phyloP scores from a whole-genome alignment of 2,888 invertebrate genomes.

The Heliconius sara region DNA sequence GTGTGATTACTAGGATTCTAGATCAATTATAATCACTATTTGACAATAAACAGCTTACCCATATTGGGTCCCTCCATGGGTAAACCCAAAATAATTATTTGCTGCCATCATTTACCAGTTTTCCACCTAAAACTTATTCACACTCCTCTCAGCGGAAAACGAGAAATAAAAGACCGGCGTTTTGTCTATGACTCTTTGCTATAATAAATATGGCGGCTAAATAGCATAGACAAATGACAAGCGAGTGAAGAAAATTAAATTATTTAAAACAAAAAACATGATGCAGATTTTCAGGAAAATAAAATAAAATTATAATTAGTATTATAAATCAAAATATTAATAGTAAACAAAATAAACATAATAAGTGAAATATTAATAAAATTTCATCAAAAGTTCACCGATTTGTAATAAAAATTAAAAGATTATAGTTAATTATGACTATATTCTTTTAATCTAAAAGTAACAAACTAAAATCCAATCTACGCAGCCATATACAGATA shows the following conservation, averaged over 20 bases:
- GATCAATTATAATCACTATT: conserved; percentile 46
- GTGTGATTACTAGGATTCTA: conserved; percentile 37
- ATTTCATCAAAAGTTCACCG: too few species aligned
- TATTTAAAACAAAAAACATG: neutral
- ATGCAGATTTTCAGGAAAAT: neutral
- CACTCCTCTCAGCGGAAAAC: conserved; percentile 74
- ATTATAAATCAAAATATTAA: neutral
- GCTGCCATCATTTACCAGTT: conserved; percentile 89
- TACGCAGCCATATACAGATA: too few species aligned
- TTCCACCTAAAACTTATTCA: conserved; percentile 76
- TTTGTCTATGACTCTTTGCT: conserved; percentile 63
- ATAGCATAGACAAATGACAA: conserved; percentile 51
- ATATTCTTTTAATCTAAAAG: too few species aligned
- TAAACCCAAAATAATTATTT: conserved; percentile 98
- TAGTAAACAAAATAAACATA: too few species aligned
- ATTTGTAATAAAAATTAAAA: too few species aligned
- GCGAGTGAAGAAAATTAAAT: conserved; percentile 31
- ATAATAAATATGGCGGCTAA: conserved; percentile 59
- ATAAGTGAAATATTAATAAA: too few species aligned
- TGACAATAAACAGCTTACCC: conserved; percentile 85
- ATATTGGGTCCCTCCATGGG: conserved; percentile 96
- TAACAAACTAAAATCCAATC: too few species aligned
- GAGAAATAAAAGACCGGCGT: conserved; percentile 73
- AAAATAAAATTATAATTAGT: neutral
- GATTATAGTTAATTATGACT: too few species aligned